phyloP scores from a whole-genome alignment of 2,888 invertebrate species.

The Coleophora flavipennella region DNA sequence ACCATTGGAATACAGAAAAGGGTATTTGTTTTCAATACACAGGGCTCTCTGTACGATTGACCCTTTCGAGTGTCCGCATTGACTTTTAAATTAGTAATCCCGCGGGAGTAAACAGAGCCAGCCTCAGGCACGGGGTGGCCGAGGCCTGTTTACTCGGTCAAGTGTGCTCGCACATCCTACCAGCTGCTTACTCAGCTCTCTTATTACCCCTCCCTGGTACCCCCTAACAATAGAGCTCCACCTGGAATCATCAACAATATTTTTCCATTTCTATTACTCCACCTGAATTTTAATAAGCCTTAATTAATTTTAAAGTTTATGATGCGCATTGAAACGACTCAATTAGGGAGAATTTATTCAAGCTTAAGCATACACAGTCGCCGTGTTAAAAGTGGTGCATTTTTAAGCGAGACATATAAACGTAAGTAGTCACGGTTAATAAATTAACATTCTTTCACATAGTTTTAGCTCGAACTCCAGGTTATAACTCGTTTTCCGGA shows the following conservation, averaged over 20 bases:
- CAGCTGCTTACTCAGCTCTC: constrained; percentile 57
- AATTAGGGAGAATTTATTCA: constrained; percentile 22
- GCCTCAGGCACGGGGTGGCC: too few species aligned
- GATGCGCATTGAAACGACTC: constrained; percentile 13
- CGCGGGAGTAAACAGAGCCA: constrained; percentile 65
- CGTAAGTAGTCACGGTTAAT: constrained; percentile 28
- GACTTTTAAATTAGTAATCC: constrained; percentile 74
- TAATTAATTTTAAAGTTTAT: constrained; percentile 10
- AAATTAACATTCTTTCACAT: constrained; percentile 55
- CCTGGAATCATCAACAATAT: constrained; percentile 29
- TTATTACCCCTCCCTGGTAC: constrained; percentile 5
- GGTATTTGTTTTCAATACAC: constrained; percentile 71
- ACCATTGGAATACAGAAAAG: constrained; percentile 70
- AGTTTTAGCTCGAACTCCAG: constrained; percentile 25
- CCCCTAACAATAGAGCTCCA: constrained; percentile 1
- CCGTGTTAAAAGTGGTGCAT: constrained; percentile 34
- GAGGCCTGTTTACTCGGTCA: constrained; percentile 61
- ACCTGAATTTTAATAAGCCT: constrained; percentile 24
- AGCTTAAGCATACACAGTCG: constrained; percentile 34
- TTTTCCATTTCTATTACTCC: constrained; percentile 28
- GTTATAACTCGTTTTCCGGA: constrained; percentile 56
- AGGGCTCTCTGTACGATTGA: constrained; percentile 62
- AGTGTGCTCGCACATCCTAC: constrained; percentile 66
- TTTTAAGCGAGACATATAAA: constrained; percentile 44
- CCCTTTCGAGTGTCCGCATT: constrained; percentile 72